Percentiles rank a stretch among this genome's conserved stretches.
These are phyloP conservation scores for Actenoides hombroni DNA, from an alignment of 2,113 vertebrate species.

Conservation along the genomic window DNA sequence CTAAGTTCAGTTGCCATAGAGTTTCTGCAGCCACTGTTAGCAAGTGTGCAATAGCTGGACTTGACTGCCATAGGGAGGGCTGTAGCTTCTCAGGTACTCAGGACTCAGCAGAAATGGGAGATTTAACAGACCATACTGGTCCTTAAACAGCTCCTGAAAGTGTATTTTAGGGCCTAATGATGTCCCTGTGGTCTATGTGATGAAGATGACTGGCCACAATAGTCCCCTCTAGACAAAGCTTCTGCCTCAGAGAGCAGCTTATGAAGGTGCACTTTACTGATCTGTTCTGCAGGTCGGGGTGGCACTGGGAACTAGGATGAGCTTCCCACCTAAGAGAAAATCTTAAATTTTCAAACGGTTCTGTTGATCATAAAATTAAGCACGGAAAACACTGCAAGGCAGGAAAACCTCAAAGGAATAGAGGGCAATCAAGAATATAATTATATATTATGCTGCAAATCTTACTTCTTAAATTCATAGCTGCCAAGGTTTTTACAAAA, in stretches of 20 bases:
- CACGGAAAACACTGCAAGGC: neutral
- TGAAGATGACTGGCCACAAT: neutral
- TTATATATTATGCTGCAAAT: neutral
- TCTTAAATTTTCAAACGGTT: neutral
- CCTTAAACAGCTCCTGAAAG: neutral
- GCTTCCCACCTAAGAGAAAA: neutral
- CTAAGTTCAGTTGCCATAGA: neutral
- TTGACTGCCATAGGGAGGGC: neutral
- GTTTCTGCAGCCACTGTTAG: neutral
- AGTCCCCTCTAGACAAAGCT: neutral
- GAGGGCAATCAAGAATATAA: neutral
- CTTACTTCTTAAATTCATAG: neutral
- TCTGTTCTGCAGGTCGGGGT: neutral
- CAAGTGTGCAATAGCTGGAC: neutral
- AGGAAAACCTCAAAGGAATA: neutral
- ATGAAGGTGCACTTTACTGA: neutral
- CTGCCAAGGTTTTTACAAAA: neutral
- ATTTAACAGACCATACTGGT: neutral
- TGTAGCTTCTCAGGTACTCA: neutral
- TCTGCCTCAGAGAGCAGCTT: neutral
- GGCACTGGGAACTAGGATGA: neutral
- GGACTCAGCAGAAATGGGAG: neutral
- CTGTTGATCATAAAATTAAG: neutral
- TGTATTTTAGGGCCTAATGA: neutral
- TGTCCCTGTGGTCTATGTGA: neutral